These are phyloP conservation scores for Microdon myrmicae DNA, from an alignment of 2,888 invertebrate genomes.

Conservation along the genomic window DNA sequence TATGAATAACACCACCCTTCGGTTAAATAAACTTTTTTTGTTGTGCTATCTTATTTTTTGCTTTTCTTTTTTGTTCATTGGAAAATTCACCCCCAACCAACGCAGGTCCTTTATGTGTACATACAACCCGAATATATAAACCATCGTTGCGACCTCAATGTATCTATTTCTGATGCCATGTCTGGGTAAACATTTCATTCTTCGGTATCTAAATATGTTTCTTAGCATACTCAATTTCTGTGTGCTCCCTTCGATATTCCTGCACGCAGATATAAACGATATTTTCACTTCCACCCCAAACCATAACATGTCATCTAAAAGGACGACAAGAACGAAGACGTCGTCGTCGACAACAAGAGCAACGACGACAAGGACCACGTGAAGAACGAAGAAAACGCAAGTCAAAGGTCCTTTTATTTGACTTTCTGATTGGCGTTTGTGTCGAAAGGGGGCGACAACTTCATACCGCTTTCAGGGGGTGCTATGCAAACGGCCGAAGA, in stretches of 20 bases:
- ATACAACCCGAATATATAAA: constrained; percentile 1
- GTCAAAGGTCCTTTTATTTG: constrained; percentile 52
- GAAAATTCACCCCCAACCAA: constrained; percentile 18
- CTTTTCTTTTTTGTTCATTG: no score
- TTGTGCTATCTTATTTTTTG: no score
- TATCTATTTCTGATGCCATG: constrained; percentile 39
- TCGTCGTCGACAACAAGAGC: constrained; percentile 3
- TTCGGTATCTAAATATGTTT: constrained; percentile 45
- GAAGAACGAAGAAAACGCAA: constrained; percentile 40
- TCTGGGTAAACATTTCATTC: constrained; percentile 31
- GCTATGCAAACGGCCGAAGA: constrained; percentile 12
- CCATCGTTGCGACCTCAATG: constrained; percentile 6
- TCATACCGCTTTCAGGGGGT: no score
- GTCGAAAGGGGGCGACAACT: constrained; percentile 21
- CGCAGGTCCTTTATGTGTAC: constrained; percentile 13
- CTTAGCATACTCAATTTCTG: constrained; percentile 35
- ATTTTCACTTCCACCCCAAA: constrained; percentile 36
- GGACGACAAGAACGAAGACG: constrained; percentile 3
- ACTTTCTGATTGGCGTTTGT: constrained; percentile 52
- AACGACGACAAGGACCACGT: no score
- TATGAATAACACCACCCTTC: constrained; percentile 29
- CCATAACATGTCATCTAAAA: constrained; percentile 32
- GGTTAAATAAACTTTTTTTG: constrained; percentile 41
- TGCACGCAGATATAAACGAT: constrained; percentile 28
- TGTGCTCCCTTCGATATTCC: constrained; percentile 22